phyloP scores from a whole-genome alignment of 2,113 vertebrate genomes.

The Triplophysa rosa region DNA sequence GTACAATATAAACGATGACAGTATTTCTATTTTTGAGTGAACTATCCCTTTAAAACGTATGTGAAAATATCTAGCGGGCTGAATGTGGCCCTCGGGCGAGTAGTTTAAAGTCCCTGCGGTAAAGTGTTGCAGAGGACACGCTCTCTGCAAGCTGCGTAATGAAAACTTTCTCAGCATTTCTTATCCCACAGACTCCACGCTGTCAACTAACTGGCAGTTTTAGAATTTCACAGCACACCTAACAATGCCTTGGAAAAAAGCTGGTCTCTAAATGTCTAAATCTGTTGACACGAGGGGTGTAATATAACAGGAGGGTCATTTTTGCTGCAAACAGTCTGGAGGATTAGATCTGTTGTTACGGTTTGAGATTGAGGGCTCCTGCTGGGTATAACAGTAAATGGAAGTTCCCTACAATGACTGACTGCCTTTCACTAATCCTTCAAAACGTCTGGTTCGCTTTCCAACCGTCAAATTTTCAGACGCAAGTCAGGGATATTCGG shows the following conservation, averaged over 20 bases:
- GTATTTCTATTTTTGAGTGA: too few species aligned
- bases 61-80: too few species aligned
- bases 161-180: conserved; percentile 21
- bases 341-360: conserved; percentile 67
- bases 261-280: conserved; percentile 20
- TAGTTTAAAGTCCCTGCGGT: too few species aligned
- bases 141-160: background rate
- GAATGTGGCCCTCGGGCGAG: too few species aligned
- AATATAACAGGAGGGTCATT: background rate
- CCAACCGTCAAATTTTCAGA: background rate
- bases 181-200: conserved; percentile 47
- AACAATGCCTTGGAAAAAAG: conserved; percentile 14
- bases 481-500: background rate
- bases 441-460: conserved; percentile 1
- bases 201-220: conserved; percentile 1
- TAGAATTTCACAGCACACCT: background rate
- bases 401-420: conserved; percentile 50
- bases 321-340: conserved; percentile 44
- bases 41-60: too few species aligned
- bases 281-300: background rate
- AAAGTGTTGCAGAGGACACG: background rate
- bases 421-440: conserved; percentile 62
- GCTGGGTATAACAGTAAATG: background rate
- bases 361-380: conserved; percentile 54
- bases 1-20: too few species aligned